phyloP scores from a whole-genome alignment of 2,113 vertebrate species.

The Colaptes auratus region DNA sequence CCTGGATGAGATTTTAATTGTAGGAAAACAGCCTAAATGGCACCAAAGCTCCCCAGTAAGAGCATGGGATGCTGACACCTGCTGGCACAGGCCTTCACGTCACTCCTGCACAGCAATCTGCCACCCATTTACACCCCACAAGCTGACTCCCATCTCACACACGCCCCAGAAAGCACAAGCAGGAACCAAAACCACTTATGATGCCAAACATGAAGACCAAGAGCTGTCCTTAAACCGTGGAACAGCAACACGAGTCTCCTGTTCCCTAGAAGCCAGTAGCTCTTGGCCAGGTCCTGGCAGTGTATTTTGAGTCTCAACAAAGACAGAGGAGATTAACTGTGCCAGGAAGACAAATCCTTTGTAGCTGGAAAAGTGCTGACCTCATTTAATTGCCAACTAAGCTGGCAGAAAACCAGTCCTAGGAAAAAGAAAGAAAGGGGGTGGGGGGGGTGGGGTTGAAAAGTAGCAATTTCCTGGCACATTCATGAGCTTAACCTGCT shows the following conservation, averaged over 20 bases:
- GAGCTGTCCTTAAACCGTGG: neutral
- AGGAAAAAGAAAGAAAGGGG: neutral
- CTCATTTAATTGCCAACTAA: slow-evolving; percentile 29
- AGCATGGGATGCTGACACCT: slow-evolving; percentile 71
- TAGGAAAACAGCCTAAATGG: neutral
- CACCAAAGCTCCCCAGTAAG: neutral
- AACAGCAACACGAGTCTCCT: neutral
- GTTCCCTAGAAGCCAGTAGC: neutral
- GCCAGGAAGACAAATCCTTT: slow-evolving; percentile 10
- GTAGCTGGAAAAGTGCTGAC: slow-evolving; percentile 31
- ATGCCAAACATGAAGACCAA: neutral
- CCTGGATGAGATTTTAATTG: neutral
- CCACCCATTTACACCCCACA: neutral
- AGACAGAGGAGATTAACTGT: slow-evolving; percentile 21
- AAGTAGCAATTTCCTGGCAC: neutral
- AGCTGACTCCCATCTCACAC: neutral
- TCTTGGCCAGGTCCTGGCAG: neutral
- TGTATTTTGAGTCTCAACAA: slow-evolving; percentile 1
- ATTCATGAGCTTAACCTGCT: neutral
- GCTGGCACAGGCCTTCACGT: slow-evolving; percentile 21
- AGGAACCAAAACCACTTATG: neutral
- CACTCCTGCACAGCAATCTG: neutral
- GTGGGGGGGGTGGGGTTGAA: neutral
- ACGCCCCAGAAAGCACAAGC: neutral
- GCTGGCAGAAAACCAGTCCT: slow-evolving; percentile 13